These are phyloP conservation scores for Clivina fossor DNA, from an alignment of 2,888 invertebrate species.

Conservation along the genomic window DNA sequence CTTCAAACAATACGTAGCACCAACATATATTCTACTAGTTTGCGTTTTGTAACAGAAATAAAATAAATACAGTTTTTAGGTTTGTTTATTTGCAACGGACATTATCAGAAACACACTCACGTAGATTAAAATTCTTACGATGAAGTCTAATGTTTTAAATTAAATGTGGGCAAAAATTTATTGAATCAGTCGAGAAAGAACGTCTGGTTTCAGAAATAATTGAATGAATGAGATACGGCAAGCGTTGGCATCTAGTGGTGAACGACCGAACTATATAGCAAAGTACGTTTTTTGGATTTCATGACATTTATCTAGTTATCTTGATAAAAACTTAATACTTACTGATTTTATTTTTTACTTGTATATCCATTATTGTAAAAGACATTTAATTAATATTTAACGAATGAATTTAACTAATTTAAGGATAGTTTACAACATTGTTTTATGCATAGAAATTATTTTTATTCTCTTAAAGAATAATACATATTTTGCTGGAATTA, in stretches of 20 bases:
- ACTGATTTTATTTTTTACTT: no score
- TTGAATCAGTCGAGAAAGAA: slow-evolving; percentile 30
- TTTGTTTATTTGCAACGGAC: slow-evolving; percentile 7
- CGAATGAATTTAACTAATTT: no score
- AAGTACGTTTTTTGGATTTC: not conserved
- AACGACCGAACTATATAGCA: slow-evolving; percentile 7
- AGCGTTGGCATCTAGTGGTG: slow-evolving; percentile 15
- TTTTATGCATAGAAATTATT: no score
- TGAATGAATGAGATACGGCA: slow-evolving; percentile 15
- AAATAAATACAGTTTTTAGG: slow-evolving; percentile 3
- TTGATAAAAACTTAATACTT: no score
- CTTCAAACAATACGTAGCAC: not conserved
- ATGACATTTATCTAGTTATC: not conserved
- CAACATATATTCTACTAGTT: not conserved
- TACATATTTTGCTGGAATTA: no score
- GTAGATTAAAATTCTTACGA: slow-evolving; percentile 29
- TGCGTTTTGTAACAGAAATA: not conserved
- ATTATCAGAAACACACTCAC: slow-evolving; percentile 5
- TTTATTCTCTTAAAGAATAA: no score
- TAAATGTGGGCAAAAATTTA: slow-evolving; percentile 33
- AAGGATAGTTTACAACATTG: no score
- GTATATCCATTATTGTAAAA: no score
- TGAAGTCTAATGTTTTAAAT: slow-evolving; percentile 26
- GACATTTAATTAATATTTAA: no score
- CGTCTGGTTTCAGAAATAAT: not conserved